These are phyloP conservation scores for Hestina assimilis DNA, from an alignment of 1,140 invertebrate genomes.

Conservation along the genomic window DNA sequence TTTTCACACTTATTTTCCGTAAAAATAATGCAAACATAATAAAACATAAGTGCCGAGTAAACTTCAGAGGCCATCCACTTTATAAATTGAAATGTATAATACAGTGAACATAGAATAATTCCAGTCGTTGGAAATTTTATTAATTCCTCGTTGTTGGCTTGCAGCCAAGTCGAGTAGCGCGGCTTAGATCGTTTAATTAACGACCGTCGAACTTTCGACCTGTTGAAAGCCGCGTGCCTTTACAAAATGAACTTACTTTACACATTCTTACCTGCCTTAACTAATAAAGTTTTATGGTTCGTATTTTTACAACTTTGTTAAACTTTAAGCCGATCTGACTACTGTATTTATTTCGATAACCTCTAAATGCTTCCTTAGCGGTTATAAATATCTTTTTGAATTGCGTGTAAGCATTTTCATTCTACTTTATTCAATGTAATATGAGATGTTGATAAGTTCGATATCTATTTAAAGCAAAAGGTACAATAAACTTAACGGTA, in stretches of 20 bases:
- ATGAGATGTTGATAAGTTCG: background rate
- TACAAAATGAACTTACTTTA: slow-evolving; percentile 65
- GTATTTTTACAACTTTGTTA: slow-evolving; percentile 8
- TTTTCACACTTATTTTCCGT: background rate
- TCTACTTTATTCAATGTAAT: background rate
- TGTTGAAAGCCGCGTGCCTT: slow-evolving; percentile 71
- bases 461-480: background rate
- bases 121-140: slow-evolving; percentile 66
- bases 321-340: background rate
- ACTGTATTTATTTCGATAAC: slow-evolving; percentile 1
- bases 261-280: slow-evolving; percentile 47
- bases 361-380: background rate
- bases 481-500: slow-evolving; percentile 4
- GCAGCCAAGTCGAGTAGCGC: slow-evolving; percentile 58
- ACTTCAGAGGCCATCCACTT: slow-evolving; percentile 41
- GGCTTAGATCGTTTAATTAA: slow-evolving; percentile 75
- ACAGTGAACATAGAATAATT: slow-evolving; percentile 35
- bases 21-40: background rate
- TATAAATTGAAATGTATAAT: slow-evolving; percentile 39
- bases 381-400: too few relatives aligned
- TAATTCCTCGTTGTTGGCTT: slow-evolving; percentile 61
- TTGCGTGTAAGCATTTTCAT: too few relatives aligned
- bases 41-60: slow-evolving; percentile 15
- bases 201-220: slow-evolving; percentile 74
- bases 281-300: slow-evolving; percentile 28